Base-by-base conservation (phyloP, 2,888 invertebrate genomes). In the Prenolepis imparis region DNA sequence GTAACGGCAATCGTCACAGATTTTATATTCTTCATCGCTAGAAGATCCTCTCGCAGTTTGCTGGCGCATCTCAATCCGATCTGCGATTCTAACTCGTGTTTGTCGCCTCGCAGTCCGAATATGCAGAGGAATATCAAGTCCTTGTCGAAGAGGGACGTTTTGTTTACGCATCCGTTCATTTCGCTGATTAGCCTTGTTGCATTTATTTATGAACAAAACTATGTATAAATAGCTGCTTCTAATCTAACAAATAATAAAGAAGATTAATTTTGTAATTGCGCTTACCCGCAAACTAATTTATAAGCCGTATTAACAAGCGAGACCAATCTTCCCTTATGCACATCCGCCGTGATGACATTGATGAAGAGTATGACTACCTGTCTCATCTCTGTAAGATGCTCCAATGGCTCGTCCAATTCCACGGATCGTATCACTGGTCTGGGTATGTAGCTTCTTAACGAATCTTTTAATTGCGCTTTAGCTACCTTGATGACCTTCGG, bases 31-130 rank as follows among this genome's bases (percentile, higher is more conserved):
- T 94, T 91, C 59, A 95, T 93, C 70, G 88, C 93, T 28, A 92
- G 93, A 18, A 97, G 94, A 11, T 93, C 95, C 8, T 95, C 93
- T 70, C 96, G 95, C 70, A 97, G 94, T 80, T 95, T 95, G 9
- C 95, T 95, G 0, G 97, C 96, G 91, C 97, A 97, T 59, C 96
- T 95, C 24, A 97, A 91, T 0, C 97, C 97, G 52, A 96, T 96
- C 84, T 96, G 96, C 32, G 96, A 96, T 91, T 97, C 97, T 75
- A 96, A 95, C 88, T 97, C 96, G 87, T 97, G 96, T 91, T 97
- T 97, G 82, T 96, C 95, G 0, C 97, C 97, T 68, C 97, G 95
- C n/a, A 97, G 93, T 0, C 97, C 97, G 92, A 97, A 97, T 39
- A 97, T 96, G 0, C 97, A 96, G 9, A 97, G 95, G 91, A 97